Evolutionary conservation across 2,797 vertebrate genomes (phyloP), one percentile per base, ranked within the genome.

Genomic region (Catamblyrhynchus diadema): DNA sequence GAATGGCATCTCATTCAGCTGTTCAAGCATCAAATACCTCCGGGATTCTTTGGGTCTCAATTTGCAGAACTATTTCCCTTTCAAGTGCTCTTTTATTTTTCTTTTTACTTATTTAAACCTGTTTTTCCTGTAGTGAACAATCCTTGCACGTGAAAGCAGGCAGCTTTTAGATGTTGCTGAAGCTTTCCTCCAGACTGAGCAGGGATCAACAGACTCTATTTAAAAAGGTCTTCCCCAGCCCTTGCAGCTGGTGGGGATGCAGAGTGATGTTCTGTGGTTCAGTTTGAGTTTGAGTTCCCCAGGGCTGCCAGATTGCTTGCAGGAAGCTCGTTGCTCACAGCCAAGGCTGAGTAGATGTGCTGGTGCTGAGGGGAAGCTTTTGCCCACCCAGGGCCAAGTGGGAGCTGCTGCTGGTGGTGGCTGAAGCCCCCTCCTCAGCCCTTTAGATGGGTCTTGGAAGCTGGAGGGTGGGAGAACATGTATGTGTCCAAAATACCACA

Each of bases 61-160:
- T 95, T 93, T 96, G 86, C 90, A 88, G 87, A 91, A 74, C 67
- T 93, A 95, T 93, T 97, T 95, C 81, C 91, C 83, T 95, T 97
- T 86, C 1, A 47, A 93, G 67, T 67, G 71, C 39, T 88, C 81
- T 88, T 90, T 82, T 96, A 54, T 91, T 89, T 94, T 89, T 60
- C 64, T 90, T 81, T 77, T 73, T 73, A 28, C 65, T 89, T 88
- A 93, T 94, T 95, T 87, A 93, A 96, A 92, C 87, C 66, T 79
- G 82, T 88, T 94, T 95, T 94, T 86, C 90, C 66, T 90, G 93
- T 72, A 83, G 79, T 32, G 72, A 96, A 77, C 65, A 57, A 79
- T 64, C 72, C 71, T 84, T 44, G 66, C 78, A 93, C 74, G 59
- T 87, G 85, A 90, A 91, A 79, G 42, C 53, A 91, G 62, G 53